Conservation (phyloP, 1,140 invertebrate species). For the Periplaneta americana region DNA sequence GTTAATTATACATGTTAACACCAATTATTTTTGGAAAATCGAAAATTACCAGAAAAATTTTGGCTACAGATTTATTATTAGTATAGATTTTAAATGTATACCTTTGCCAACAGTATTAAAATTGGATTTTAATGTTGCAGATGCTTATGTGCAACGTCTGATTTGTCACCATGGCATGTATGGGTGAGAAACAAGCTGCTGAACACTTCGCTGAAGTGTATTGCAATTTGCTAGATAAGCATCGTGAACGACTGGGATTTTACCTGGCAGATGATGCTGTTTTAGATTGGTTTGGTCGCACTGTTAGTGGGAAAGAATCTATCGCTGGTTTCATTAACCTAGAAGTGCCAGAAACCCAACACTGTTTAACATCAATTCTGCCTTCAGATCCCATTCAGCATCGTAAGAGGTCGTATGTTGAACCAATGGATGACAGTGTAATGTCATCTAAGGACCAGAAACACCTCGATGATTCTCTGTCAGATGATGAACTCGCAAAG, state of each 20-base stretch:
- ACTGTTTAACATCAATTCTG: not conserved
- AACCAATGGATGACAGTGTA: not conserved
- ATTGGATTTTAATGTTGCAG: too few relatives aligned
- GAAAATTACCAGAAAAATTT: too few relatives aligned
- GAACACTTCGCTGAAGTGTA: not conserved
- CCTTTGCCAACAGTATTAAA: too few relatives aligned
- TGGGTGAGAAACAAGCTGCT: not conserved
- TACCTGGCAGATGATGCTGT: constrained; percentile 46
- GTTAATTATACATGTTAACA: too few relatives aligned
- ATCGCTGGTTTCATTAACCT: constrained; percentile 20
- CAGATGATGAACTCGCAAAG: not conserved
- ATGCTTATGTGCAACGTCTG: not conserved
- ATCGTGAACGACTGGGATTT: not conserved
- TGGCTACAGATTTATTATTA: too few relatives aligned
- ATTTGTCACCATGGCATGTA: not conserved
- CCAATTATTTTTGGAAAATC: too few relatives aligned
- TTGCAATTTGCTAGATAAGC: not conserved
- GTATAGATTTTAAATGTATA: too few relatives aligned
- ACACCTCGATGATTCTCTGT: not conserved
- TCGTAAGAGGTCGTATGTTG: not conserved
- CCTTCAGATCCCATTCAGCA: not conserved
- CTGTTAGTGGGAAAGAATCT: constrained; percentile 45
- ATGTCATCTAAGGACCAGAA: not conserved
- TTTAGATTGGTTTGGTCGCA: constrained; percentile 51
- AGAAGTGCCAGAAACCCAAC: not conserved